Percentiles rank a stretch among this genome's conserved stretches.
These are phyloP conservation scores for Sinelater perroti DNA, from an alignment of 2,888 invertebrate genomes.

Conservation along the genomic window DNA sequence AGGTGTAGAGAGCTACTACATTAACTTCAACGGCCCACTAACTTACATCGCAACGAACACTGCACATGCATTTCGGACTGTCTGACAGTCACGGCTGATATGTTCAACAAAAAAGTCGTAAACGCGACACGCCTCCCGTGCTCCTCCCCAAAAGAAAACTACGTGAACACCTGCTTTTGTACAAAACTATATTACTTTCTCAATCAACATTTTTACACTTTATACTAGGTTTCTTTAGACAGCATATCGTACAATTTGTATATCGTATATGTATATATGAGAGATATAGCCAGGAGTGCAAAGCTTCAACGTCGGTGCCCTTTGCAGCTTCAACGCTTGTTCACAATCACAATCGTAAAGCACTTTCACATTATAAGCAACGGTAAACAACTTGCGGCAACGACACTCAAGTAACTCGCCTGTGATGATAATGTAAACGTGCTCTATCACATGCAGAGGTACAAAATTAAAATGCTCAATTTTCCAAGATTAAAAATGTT, in stretches of 20 bases:
- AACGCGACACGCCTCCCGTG: conserved; percentile 47
- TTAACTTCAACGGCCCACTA: conserved; percentile 32
- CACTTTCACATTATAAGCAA: conserved; percentile 23
- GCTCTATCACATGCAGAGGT: conserved; percentile 3
- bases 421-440: conserved; percentile 13
- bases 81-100: conserved; percentile 50
- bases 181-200: conserved; percentile 38
- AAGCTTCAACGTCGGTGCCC: conserved; percentile 29
- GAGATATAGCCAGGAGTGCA: conserved; percentile 31
- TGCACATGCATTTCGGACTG: conserved; percentile 43
- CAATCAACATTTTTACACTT: conserved; percentile 33
- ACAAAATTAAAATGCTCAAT: conserved; percentile 3
- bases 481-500: conserved; percentile 6
- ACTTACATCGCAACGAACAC: conserved; percentile 35
- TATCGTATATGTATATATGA: conserved; percentile 18
- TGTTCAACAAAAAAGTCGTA: conserved; percentile 46
- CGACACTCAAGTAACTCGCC: background rate
- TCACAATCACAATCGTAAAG: conserved; percentile 27
- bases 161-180: conserved; percentile 41
- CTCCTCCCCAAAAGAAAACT: conserved; percentile 46
- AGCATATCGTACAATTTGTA: conserved; percentile 30
- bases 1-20: conserved; percentile 55
- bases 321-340: conserved; percentile 16
- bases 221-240: conserved; percentile 30
- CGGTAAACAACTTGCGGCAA: conserved; percentile 6